Conservation (phyloP, 2,113 vertebrate genomes). For the Macrotus californicus region DNA sequence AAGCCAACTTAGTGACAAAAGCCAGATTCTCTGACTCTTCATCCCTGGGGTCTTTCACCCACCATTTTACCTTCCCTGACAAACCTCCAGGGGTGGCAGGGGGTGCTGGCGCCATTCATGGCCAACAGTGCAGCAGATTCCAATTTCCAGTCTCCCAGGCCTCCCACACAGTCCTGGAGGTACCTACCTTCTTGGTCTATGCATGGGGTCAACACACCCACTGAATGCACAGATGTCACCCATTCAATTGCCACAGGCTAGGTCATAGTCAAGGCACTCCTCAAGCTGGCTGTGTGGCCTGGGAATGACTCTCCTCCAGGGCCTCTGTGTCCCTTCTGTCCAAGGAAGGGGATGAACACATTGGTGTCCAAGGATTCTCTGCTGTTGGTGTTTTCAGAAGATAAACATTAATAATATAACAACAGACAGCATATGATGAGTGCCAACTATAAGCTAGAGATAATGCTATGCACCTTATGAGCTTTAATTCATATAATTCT, state of each 20-base stretch:
- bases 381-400: not conserved
- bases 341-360: not conserved
- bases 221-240: not conserved
- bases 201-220: not conserved
- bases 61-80: not conserved
- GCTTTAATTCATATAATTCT: not conserved
- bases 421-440: not conserved
- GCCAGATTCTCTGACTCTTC: not conserved
- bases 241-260: not conserved
- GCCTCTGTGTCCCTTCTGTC: not conserved
- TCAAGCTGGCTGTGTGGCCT: not conserved
- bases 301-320: not conserved
- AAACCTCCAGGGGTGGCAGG: too few relatives aligned
- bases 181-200: not conserved
- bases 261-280: not conserved
- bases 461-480: not conserved
- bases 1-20: not conserved
- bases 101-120: not conserved
- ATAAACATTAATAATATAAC: slow-evolving; percentile 3
- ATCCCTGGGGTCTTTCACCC: not conserved
- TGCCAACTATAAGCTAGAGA: not conserved
- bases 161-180: not conserved
- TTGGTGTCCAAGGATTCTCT: not conserved
- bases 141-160: not conserved
- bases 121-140: not conserved